Conservation (phyloP, 2,113 vertebrate genomes). For the Equus przewalskii region DNA sequence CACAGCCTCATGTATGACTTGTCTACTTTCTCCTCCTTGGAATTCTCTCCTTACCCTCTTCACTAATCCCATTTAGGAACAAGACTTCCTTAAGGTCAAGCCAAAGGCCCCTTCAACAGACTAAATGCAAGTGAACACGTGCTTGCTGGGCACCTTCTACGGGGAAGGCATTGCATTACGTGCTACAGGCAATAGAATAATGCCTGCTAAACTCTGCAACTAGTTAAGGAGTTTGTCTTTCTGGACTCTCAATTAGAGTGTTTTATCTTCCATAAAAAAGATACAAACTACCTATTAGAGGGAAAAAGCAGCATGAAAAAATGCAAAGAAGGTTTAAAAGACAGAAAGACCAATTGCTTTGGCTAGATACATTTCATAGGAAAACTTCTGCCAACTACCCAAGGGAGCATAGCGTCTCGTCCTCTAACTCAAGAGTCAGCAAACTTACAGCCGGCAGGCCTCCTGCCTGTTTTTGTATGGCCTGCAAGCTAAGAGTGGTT, state of each 20-base stretch:
- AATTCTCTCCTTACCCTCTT: not conserved
- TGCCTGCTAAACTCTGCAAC: not conserved
- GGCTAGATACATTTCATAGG: not conserved
- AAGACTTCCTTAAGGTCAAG: not conserved
- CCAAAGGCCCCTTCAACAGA: not conserved
- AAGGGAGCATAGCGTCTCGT: accelerated
- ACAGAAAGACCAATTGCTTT: not conserved
- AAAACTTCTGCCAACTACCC: not conserved
- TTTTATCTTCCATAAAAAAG: not conserved
- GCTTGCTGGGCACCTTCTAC: not conserved
- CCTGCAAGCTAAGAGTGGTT: not conserved
- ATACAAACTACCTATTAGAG: not conserved
- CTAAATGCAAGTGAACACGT: not conserved
- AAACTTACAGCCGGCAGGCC: not conserved
- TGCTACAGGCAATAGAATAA: not conserved
- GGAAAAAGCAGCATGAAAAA: not conserved
- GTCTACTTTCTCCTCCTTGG: not conserved
- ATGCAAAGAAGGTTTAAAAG: not conserved
- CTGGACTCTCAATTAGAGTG: not conserved
- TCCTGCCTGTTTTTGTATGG: not conserved
- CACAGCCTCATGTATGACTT: not conserved
- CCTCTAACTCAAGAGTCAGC: not conserved
- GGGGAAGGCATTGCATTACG: not conserved
- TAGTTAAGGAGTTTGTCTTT: not conserved
- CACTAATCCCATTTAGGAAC: not conserved